Conservation (phyloP, 2,113 vertebrate genomes). For the Nyctereutes procyonoides region DNA sequence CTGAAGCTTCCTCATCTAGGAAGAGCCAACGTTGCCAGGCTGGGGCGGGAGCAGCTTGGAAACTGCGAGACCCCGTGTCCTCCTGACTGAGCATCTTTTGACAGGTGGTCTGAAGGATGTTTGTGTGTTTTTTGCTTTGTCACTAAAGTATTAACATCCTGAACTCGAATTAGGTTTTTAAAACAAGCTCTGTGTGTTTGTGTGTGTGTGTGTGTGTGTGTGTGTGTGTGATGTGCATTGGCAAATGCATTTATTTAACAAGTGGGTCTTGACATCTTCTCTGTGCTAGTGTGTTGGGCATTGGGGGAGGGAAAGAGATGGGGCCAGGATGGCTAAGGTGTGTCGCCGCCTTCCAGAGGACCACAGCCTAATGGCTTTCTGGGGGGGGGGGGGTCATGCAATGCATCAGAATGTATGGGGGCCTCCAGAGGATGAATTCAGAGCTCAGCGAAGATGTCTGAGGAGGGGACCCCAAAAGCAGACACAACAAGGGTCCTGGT, state of each 20-base stretch:
- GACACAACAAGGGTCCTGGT: not conserved
- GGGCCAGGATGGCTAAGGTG: not conserved
- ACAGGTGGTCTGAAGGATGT: not conserved
- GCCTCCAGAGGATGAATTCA: not conserved
- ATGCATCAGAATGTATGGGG: too few relatives aligned
- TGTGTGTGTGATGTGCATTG: not conserved
- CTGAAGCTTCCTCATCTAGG: not conserved
- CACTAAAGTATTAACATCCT: conserved; percentile 31
- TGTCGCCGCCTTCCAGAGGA: not conserved
- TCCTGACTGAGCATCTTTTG: not conserved
- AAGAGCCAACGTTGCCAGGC: not conserved
- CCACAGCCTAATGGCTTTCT: not conserved
- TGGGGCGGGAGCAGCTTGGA: not conserved
- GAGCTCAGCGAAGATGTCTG: not conserved
- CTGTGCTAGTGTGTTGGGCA: not conserved
- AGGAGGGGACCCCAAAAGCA: not conserved
- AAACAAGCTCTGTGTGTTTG: not conserved
- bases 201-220: not conserved
- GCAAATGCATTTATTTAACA: not conserved
- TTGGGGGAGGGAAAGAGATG: not conserved
- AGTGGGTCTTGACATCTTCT: not conserved
- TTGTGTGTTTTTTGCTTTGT: conserved; percentile 17
- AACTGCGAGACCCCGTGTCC: not conserved
- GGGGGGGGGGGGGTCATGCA: too few relatives aligned
- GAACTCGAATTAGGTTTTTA: conserved; percentile 40